These are phyloP conservation scores for Catharus bicknelli DNA, from an alignment of 2,113 vertebrate genomes.

Conservation along the genomic window DNA sequence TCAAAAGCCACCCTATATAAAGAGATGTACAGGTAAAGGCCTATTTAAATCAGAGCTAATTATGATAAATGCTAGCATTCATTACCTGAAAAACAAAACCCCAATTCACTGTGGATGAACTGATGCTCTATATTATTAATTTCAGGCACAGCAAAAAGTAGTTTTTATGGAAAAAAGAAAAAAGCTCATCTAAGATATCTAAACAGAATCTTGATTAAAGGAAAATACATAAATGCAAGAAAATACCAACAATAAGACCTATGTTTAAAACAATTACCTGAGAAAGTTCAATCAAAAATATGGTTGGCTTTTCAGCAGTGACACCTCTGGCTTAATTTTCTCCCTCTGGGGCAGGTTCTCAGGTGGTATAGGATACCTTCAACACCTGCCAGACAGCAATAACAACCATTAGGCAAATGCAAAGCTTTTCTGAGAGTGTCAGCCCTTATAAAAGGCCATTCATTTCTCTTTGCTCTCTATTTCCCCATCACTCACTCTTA, in stretches of 20 bases:
- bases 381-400: not conserved
- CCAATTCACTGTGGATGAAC: not conserved
- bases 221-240: not conserved
- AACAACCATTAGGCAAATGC: not conserved
- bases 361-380: fast-evolving
- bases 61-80: not conserved
- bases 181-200: not conserved
- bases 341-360: not conserved
- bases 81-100: not conserved
- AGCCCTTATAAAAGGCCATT: not conserved
- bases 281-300: not conserved
- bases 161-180: not conserved
- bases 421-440: not conserved
- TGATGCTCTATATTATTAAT: not conserved
- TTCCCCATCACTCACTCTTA: not conserved
- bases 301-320: not conserved
- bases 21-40: not conserved
- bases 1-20: not conserved
- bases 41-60: not conserved
- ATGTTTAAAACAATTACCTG: not conserved
- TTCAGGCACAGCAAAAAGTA: not conserved
- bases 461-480: not conserved
- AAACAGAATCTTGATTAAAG: not conserved
- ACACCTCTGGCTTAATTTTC: not conserved
- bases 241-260: not conserved